Base-by-base conservation (phyloP, 2,888 invertebrate species). In the Lithophane socia region DNA sequence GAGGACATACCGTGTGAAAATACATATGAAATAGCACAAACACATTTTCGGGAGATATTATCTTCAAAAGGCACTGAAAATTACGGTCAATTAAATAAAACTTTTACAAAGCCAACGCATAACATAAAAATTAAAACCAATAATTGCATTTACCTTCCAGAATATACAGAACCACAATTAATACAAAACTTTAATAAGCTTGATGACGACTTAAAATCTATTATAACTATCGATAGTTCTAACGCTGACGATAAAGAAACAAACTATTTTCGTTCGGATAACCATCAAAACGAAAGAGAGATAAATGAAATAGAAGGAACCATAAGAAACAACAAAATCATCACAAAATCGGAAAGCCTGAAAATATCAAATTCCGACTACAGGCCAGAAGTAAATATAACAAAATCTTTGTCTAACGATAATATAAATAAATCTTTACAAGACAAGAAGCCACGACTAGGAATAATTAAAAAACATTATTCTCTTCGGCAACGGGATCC, bases 271-370 rank as follows among this genome's bases (percentile, higher is more conserved):
- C 90, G 91, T 79, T 91, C 93, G 29, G 95, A 96, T 86, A 94
- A 94, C 72, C 96, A 96, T 82, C 96, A 96, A 91, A 96, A 96
- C 93, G 96, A 96, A 92, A 93, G 96, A 85, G 96, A 96, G 92
- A 93, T 96, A 80, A 96, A 96, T 91, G 96, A 96, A 93, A 96
- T 96, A 82, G 96, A 96, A 92, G 96, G 96, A 77, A 96, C 96
- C 16, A 96, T 96, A 82, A 88, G 96, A 85, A 96, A 96, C 83
- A 96, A 96, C 75, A 96, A 96, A 92, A 82, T 96, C 47, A 94
- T 96, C 49, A 94, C 95, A 5, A 96, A 96, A 91, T 94, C 96
- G 9, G 96, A 96, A 89, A 96, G 95, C 88, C 90, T 95, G 60
- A 95, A 93, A 89, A 91, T 95, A 61, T 93, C 93, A 69, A 86